A percentile compares a stretch with the other conserved stretches of the same genome.
Conservation (phyloP, 2,797 vertebrate genomes). For the Tarsius wallacei region DNA sequence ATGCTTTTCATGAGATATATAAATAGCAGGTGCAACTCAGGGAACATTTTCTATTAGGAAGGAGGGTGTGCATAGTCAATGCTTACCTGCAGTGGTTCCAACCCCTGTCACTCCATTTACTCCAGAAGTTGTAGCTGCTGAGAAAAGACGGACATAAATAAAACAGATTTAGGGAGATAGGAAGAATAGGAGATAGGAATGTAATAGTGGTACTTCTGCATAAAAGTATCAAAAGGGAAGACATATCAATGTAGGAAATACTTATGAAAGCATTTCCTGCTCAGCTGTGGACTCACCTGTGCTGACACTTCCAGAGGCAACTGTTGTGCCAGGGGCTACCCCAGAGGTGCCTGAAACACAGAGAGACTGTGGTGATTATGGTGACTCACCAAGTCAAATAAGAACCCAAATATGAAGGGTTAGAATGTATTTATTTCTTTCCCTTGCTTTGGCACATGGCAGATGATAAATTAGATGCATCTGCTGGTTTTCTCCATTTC, state of each 20-base stretch:
- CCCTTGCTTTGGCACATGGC: background rate
- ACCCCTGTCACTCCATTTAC: background rate
- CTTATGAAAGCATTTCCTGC: background rate
- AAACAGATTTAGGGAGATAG: background rate
- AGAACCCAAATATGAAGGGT: background rate
- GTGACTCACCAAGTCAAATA: background rate
- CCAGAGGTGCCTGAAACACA: background rate
- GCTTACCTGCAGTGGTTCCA: background rate
- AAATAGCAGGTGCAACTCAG: background rate
- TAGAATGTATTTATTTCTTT: too few species aligned
- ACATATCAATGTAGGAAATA: background rate
- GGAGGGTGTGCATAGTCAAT: background rate
- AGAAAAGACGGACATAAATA: background rate
- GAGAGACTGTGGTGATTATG: background rate
- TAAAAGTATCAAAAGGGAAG: background rate
- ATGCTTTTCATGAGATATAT: background rate
- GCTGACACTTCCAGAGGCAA: background rate
- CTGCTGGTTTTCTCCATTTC: background rate
- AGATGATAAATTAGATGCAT: background rate
- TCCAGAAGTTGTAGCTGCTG: background rate
- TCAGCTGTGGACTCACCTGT: background rate
- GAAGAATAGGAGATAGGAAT: background rate
- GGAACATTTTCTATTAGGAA: background rate
- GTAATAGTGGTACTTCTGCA: background rate
- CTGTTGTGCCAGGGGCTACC: background rate